A percentile compares a stretch with the other conserved stretches of the same genome.
Evolutionary conservation across 2,797 vertebrate species (phyloP).

Genomic region (Pempheris klunzingeri): DNA sequence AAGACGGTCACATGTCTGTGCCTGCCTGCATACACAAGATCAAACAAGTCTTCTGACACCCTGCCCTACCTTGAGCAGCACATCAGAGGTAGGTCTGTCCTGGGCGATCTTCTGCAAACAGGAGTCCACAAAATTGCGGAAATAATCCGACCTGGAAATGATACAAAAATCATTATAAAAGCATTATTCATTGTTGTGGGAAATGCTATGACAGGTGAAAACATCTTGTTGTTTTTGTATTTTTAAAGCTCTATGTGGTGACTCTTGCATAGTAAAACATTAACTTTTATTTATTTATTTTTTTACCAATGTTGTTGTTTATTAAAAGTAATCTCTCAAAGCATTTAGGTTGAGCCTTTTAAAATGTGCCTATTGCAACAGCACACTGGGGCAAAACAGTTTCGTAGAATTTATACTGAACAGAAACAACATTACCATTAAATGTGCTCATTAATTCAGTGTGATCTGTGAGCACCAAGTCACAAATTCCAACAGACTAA

Average conservation of each 20-base stretch:
- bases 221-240: not conserved
- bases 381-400: not conserved
- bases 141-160: conserved; percentile 91
- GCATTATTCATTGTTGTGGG: not conserved
- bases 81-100: conserved; percentile 95
- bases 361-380: not conserved
- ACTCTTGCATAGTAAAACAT: not conserved
- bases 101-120: conserved; percentile 96
- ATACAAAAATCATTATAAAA: not conserved
- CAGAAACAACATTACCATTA: not conserved
- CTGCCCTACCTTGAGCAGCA: conserved; percentile 92
- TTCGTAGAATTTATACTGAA: not conserved
- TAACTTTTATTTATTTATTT: not conserved
- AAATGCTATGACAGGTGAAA: not conserved
- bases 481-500: not conserved
- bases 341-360: not conserved
- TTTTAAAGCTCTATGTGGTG: not conserved
- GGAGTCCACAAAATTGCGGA: conserved; percentile 95
- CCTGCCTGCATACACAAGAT: conserved; percentile 2
- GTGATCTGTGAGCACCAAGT: not conserved
- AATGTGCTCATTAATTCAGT: not conserved
- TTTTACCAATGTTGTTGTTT: too few relatives aligned
- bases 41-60: not conserved
- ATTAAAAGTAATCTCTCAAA: not conserved
- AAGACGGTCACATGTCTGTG: not conserved